Base-by-base conservation (phyloP, 2,113 vertebrate species). In the Axis porcinus region DNA sequence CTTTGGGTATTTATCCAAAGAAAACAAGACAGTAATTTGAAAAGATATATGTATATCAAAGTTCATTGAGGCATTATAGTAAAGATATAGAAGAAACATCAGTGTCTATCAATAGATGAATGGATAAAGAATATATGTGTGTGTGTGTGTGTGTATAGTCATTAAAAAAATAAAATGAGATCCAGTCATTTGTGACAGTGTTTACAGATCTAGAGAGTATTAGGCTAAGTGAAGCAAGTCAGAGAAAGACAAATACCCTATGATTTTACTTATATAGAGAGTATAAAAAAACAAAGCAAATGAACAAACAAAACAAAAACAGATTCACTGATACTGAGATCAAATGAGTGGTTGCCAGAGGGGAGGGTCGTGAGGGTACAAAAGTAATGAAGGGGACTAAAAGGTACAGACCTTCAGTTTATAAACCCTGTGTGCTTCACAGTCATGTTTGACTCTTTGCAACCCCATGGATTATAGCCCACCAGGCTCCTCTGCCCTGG, bases 381-480 rank as follows among this genome's bases (percentile, higher is more conserved):
- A 82, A 79, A 82, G 13, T 25, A 21, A 33, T 25, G 10, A 52
- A 82, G 10, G 30, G 19, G 19, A 54, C 36, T 54, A 54, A 82
- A 33, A 54, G 12, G 33, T 54, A n/a, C 30, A n/a, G 33, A 82
- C 33, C 19, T 54, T 54, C 30, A 36, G 33, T 54, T 82, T 82
- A 82, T 33, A n/a, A 13, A n/a, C 17, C 17, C 33, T 36, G 64
- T 67, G 64, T 67, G 33, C 16, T 67, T 67, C n/a, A 9, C 2
- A 67, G 16, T 67, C 3, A 0, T n/a, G 2, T 23, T 16, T 0
- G 3, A 67, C 33, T 67, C 33, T 21, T 67, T 11, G 33, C 16
- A 67, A 36, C 33, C 8, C 33, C 33, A 5, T 36, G 17, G n/a
- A n/a, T n/a, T n/a, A n/a, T 36, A 67, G 17, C 64, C 64, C 0